Evolutionary conservation across 2,797 vertebrate genomes (phyloP).

Genomic region (Phataginus tricuspis): DNA sequence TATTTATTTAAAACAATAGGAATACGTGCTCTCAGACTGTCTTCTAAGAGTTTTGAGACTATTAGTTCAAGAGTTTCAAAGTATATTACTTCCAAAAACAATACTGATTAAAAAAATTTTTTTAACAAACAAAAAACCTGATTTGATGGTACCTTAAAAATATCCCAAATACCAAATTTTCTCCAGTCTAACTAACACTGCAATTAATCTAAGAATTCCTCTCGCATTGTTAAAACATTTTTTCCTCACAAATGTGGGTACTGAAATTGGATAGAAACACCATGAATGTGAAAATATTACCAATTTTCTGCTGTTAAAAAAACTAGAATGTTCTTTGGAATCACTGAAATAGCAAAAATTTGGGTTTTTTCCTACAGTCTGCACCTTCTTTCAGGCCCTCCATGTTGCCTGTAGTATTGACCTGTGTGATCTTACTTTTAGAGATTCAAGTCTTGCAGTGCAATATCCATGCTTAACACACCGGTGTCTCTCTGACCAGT

Average conservation of each 20-base stretch:
- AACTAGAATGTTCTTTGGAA: constrained; percentile 88
- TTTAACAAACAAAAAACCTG: constrained; percentile 82
- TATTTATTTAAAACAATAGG: constrained; percentile 81
- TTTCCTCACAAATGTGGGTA: constrained; percentile 85
- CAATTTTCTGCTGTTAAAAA: constrained; percentile 82
- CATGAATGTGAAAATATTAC: constrained; percentile 86
- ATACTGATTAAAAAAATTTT: constrained; percentile 84
- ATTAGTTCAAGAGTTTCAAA: constrained; percentile 82
- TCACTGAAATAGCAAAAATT: constrained; percentile 84
- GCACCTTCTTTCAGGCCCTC: constrained; percentile 80
- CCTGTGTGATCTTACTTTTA: constrained; percentile 60
- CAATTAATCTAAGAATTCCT: constrained; percentile 83
- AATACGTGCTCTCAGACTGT: constrained; percentile 82
- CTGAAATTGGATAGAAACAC: constrained; percentile 86
- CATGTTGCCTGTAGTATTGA: constrained; percentile 65
- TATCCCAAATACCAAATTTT: constrained; percentile 86
- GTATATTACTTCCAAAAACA: constrained; percentile 83
- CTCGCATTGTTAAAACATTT: constrained; percentile 84
- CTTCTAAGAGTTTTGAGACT: constrained; percentile 76
- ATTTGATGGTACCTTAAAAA: constrained; percentile 87
- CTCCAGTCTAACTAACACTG: constrained; percentile 83
- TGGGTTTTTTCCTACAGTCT: constrained; percentile 81
- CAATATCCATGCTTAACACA: constrained; percentile 70
- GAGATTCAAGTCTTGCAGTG: constrained; percentile 82
- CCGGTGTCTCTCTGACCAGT: constrained; percentile 81